Conservation (phyloP, 2,797 vertebrate species). For the Momotus momota region DNA sequence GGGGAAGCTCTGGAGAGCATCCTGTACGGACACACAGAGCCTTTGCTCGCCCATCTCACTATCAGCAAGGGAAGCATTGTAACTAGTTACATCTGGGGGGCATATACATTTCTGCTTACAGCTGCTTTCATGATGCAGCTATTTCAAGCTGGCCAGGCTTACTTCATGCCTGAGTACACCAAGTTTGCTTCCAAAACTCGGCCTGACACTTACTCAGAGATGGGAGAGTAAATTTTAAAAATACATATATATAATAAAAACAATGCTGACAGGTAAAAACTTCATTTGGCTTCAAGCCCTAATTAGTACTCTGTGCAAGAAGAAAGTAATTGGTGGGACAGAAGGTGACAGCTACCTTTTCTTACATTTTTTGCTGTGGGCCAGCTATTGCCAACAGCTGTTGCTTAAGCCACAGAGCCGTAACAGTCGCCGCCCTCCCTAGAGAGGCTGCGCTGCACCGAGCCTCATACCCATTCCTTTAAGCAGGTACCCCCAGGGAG, state of each 20-base stretch:
- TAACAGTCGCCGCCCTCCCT: not conserved
- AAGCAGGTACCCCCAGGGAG: not conserved
- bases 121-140: not conserved
- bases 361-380: not conserved
- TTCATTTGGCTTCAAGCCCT: not conserved
- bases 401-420: not conserved
- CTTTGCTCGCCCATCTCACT: not conserved
- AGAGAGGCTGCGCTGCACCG: not conserved
- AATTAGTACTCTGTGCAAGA: not conserved
- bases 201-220: not conserved
- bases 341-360: not conserved
- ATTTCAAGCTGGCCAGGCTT: not conserved
- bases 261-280: not conserved
- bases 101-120: not conserved
- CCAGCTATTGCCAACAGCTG: not conserved
- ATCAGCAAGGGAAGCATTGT: not conserved
- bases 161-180: not conserved
- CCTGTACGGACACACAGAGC: not conserved
- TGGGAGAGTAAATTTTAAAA: not conserved
- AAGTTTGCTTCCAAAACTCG: not conserved
- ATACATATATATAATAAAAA: not conserved
- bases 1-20: not conserved
- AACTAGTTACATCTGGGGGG: not conserved
- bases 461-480: not conserved
- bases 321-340: not conserved